Conservation (phyloP, 2,888 invertebrate genomes). For the Phragmatobia fuliginosa region DNA sequence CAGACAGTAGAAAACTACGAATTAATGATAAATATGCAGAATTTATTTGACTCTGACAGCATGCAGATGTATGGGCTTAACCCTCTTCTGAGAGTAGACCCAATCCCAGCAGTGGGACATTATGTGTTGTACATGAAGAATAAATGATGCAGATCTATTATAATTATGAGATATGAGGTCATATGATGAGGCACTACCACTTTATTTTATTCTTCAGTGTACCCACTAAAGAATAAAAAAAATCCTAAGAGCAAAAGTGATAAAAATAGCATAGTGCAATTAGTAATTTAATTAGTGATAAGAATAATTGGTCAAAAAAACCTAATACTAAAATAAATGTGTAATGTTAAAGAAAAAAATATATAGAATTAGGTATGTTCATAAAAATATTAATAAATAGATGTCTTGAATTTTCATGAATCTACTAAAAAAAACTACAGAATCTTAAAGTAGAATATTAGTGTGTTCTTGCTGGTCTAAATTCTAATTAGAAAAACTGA, state of each 20-base stretch:
- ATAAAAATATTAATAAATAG: background rate
- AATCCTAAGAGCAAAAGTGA: background rate
- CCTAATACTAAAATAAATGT: background rate
- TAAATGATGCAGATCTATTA: background rate
- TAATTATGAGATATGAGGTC: background rate
- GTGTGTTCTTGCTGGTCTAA: background rate
- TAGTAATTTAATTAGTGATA: background rate
- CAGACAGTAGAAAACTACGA: too few relatives aligned
- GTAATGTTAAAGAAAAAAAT: background rate
- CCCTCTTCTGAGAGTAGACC: too few relatives aligned
- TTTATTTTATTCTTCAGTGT: background rate
- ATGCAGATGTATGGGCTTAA: too few relatives aligned
- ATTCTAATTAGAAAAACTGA: background rate
- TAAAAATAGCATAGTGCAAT: background rate
- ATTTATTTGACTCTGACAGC: too few relatives aligned
- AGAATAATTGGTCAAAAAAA: background rate
- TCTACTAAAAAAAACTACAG: too few relatives aligned
- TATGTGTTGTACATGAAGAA: too few relatives aligned
- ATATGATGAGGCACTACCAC: background rate
- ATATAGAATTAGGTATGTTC: conserved; percentile 1
- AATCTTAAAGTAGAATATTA: background rate
- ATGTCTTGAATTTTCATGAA: background rate
- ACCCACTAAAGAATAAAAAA: too few relatives aligned
- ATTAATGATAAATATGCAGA: too few relatives aligned
- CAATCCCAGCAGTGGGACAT: too few relatives aligned